A percentile compares a stretch with the other conserved stretches of the same genome.
phyloP scores from a whole-genome alignment of 2,113 vertebrate genomes.

The Dromas ardeola region DNA sequence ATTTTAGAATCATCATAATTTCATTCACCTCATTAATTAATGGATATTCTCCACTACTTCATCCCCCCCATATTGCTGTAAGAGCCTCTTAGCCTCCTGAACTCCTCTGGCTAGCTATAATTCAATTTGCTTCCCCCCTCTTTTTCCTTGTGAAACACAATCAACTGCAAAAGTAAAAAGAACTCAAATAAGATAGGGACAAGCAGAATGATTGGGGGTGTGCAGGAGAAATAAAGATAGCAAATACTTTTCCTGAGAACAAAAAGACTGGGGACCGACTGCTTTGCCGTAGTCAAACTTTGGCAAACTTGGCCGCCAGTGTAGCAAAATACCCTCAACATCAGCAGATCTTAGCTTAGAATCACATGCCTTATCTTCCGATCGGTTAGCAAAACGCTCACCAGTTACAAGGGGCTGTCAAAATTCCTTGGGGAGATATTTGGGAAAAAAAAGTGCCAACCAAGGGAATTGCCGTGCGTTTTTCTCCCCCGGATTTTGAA shows the following conservation, averaged over 20 bases:
- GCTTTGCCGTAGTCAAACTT: neutral
- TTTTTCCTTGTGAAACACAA: conserved; percentile 12
- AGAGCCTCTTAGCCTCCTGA: conserved; percentile 39
- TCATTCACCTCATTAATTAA: conserved; percentile 46
- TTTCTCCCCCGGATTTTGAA: neutral
- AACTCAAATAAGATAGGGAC: neutral
- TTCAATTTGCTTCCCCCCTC: neutral
- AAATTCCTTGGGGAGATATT: neutral
- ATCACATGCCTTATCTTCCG: neutral
- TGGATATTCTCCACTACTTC: conserved; percentile 10
- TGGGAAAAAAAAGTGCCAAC: neutral
- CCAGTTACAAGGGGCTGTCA: neutral
- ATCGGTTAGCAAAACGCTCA: neutral
- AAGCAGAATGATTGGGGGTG: neutral
- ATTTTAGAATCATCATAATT: conserved; percentile 27
- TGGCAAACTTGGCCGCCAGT: neutral
- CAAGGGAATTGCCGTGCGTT: neutral
- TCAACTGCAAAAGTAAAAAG: neutral
- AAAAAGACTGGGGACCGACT: neutral
- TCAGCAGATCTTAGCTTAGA: neutral
- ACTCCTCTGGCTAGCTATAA: neutral
- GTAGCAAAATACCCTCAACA: neutral
- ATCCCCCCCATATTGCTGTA: neutral
- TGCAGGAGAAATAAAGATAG: neutral
- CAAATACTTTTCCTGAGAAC: neutral